Percentiles rank a stretch among this genome's conserved stretches.
These are phyloP conservation scores for Campylorhamphus procurvoides DNA, from an alignment of 2,113 vertebrate genomes.

Conservation along the genomic window DNA sequence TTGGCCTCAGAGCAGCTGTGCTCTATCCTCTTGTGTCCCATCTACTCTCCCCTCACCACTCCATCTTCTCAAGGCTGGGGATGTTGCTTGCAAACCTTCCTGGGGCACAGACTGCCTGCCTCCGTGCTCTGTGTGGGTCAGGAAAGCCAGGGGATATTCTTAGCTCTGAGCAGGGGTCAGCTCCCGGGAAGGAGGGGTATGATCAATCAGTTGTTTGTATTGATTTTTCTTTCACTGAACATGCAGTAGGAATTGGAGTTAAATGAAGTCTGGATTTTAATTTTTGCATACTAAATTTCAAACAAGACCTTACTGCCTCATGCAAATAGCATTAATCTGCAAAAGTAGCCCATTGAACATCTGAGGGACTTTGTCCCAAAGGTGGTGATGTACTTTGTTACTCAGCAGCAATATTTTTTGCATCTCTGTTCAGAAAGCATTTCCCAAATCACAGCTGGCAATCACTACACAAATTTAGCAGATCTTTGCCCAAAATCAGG, in stretches of 20 bases:
- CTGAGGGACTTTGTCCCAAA: neutral
- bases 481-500: neutral
- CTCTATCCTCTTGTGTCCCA: neutral
- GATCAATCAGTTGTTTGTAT: rapidly evolving
- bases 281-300: neutral
- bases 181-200: neutral
- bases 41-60: rapidly evolving
- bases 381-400: neutral
- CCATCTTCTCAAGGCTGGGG: neutral
- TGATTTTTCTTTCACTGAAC: neutral
- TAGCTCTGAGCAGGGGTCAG: neutral
- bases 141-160: neutral
- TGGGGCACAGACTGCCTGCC: neutral
- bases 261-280: neutral
- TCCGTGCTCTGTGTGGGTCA: rapidly evolving
- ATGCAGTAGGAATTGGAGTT: neutral
- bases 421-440: neutral
- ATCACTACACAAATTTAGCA: neutral
- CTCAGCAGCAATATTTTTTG: neutral
- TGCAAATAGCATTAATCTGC: neutral
- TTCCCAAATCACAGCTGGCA: neutral
- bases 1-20: neutral
- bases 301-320: neutral
- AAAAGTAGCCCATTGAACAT: neutral
- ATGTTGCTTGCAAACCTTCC: neutral